Evolutionary conservation across 2,113 vertebrate genomes (phyloP).

Genomic region (Macquaria australasica): DNA sequence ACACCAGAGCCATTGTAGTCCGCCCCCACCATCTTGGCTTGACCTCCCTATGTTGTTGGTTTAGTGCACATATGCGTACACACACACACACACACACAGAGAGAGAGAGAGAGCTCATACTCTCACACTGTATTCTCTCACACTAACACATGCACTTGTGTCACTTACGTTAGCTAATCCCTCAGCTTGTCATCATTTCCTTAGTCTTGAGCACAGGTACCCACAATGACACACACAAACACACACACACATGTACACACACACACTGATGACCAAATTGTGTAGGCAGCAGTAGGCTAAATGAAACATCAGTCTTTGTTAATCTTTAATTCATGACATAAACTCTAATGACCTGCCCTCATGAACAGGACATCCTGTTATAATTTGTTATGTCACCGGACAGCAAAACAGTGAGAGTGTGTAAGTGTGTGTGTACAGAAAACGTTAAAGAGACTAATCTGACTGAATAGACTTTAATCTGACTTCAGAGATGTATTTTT

Average conservation of each 20-base stretch:
- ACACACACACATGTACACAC: neutral
- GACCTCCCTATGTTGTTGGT: conserved; percentile 49
- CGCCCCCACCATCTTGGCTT: conserved; percentile 33
- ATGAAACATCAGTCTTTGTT: conserved; percentile 70
- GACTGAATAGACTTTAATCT: neutral
- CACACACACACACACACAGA: neutral
- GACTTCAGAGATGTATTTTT: neutral
- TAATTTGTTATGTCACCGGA: conserved; percentile 40
- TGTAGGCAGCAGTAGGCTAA: conserved; percentile 37
- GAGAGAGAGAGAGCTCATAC: too few relatives aligned
- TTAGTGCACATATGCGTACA: conserved; percentile 14
- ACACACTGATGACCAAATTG: conserved; percentile 15
- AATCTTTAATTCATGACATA: conserved; percentile 66
- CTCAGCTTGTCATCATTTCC: conserved; percentile 39
- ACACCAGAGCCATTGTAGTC: conserved; percentile 69
- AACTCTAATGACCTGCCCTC: conserved; percentile 45
- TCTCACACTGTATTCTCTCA: neutral
- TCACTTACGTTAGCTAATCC: neutral
- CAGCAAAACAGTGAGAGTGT: neutral
- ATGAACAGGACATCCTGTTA: conserved; percentile 71
- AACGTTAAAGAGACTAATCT: neutral
- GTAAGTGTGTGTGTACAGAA: neutral
- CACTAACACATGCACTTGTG: neutral
- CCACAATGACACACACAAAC: conserved; percentile 1
- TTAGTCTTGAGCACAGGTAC: conserved; percentile 14